Conservation (phyloP, 2,113 vertebrate genomes). For the Odontesthes bonariensis region DNA sequence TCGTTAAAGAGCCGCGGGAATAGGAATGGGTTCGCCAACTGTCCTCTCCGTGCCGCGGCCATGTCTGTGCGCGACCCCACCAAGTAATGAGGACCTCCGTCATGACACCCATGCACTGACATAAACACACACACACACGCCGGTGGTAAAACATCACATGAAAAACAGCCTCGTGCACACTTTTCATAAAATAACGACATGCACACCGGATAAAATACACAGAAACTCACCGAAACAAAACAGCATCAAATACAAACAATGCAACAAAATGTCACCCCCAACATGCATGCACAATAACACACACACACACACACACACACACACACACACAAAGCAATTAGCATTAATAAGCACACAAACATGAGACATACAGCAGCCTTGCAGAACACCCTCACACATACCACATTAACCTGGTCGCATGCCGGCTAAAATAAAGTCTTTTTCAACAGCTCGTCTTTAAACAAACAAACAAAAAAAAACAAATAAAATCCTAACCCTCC, state of each 20-base stretch:
- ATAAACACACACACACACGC: conserved; percentile 24
- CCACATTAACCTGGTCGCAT: conserved; percentile 22
- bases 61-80: conserved; percentile 72
- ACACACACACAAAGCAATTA: neutral
- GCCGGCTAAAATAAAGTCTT: conserved; percentile 51
- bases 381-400: neutral
- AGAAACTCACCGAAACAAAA: conserved; percentile 12
- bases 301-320: neutral
- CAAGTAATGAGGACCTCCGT: conserved; percentile 78
- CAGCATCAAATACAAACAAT: conserved; percentile 7
- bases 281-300: neutral
- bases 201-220: conserved; percentile 7
- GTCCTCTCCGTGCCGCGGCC: conserved; percentile 72
- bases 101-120: conserved; percentile 30
- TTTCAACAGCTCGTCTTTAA: conserved; percentile 57
- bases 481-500: neutral
- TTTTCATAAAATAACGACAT: conserved; percentile 13
- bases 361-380: neutral
- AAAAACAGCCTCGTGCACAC: conserved; percentile 18
- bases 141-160: conserved; percentile 28
- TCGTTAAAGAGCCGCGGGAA: conserved; percentile 81
- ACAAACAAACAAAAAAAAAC: neutral
- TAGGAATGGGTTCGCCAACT: conserved; percentile 78
- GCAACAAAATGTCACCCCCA: conserved; percentile 4
- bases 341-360: neutral